A percentile compares a stretch with the other conserved stretches of the same genome.
These are phyloP conservation scores for Hippocampus zosterae DNA, from an alignment of 2,113 vertebrate species.

Conservation along the genomic window DNA sequence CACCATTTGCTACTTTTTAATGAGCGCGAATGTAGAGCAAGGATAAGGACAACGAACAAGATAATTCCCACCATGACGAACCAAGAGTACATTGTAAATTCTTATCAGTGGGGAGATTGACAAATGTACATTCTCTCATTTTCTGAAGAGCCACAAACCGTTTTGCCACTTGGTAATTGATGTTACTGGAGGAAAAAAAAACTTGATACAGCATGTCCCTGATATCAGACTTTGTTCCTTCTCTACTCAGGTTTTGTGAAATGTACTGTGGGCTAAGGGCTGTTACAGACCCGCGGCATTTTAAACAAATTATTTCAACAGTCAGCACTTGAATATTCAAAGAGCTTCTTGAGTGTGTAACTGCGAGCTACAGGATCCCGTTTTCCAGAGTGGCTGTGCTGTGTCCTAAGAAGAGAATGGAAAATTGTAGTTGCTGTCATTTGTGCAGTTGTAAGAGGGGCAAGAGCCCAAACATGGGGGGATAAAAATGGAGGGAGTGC, in stretches of 20 bases:
- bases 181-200: slow-evolving; percentile 48
- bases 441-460: slow-evolving; percentile 48
- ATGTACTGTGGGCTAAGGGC: slow-evolving; percentile 54
- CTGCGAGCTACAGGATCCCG: slow-evolving; percentile 68
- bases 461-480: slow-evolving; percentile 19
- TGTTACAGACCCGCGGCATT: slow-evolving; percentile 62
- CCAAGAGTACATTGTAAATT: slow-evolving; percentile 60
- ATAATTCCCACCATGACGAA: slow-evolving; percentile 61
- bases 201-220: slow-evolving; percentile 52
- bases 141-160: slow-evolving; percentile 39
- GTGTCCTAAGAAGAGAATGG: slow-evolving; percentile 65
- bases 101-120: slow-evolving; percentile 58
- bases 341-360: slow-evolving; percentile 67
- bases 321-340: slow-evolving; percentile 74
- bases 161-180: slow-evolving; percentile 52
- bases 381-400: slow-evolving; percentile 59
- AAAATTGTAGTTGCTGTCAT: slow-evolving; percentile 67
- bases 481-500: slow-evolving; percentile 35
- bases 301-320: slow-evolving; percentile 73
- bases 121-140: slow-evolving; percentile 52
- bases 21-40: slow-evolving; percentile 60
- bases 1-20: slow-evolving; percentile 66
- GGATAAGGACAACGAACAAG: slow-evolving; percentile 50
- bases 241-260: slow-evolving; percentile 51
- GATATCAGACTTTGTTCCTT: slow-evolving; percentile 56